Evolutionary conservation across 2,797 vertebrate species (phyloP), one percentile per base, ranked within the genome.

Genomic region (Acrossocheilus wenchowensis): DNA sequence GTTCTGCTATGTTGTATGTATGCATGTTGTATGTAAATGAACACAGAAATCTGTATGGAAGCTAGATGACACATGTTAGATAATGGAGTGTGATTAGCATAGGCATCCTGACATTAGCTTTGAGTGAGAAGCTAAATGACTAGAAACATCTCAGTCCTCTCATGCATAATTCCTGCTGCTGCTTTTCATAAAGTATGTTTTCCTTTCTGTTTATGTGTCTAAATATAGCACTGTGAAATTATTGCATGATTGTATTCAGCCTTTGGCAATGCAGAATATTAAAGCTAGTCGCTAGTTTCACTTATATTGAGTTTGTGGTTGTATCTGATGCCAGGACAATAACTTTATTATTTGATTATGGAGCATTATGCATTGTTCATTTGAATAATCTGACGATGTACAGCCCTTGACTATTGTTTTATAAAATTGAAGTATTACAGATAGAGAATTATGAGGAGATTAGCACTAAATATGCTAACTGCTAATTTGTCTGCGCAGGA

Each of bases 251-350:
- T 81, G 81, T 84, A 54, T 77, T 77, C 81, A 88, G 89, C 90
- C 85, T 36, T 68, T 89, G 85, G 90, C 90, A 88, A 86, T 30
- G 45, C 14, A 50, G 86, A 88, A 87, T 88, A 89, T 89, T 90
- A 90, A 90, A 90, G 89, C 86, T 57, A 90, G 86, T 78, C 23
- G 39, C 78, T 88, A 88, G 89, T 88, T 89, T 89, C 82, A 81
- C 69, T 79, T 88, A 80, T 89, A 90, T 90, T 89, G 79, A 83
- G 88, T 89, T 90, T 90, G 86, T 71, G 78, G 84, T 89, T 89
- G 86, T 90, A 88, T 86, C 73, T 84, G 73, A 88, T 85, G 84
- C 82, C 79, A 68, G 80, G 79, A 89, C 84, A 90, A 90, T 87
- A 88, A 60, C 64, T 85, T 88, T 88, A 19, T 78, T 87, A 90